Evolutionary conservation across 2,797 vertebrate genomes (phyloP).

Genomic region (Knipowitschia caucasica): DNA sequence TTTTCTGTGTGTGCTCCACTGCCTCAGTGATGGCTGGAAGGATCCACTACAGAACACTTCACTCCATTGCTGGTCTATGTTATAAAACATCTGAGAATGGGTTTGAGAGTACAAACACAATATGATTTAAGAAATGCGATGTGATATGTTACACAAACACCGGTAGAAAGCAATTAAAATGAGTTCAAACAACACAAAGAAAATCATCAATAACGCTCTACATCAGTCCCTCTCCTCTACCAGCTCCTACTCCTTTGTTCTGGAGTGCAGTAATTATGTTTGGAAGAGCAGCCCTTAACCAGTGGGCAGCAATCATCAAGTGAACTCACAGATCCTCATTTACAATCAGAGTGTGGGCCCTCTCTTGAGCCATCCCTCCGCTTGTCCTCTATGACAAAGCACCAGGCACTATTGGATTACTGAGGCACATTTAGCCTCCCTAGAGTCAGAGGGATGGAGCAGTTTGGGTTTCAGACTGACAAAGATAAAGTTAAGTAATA

Average conservation of each 20-base stretch:
- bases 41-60: too few relatives aligned
- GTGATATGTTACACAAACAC: too few relatives aligned
- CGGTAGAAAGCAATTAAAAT: too few relatives aligned
- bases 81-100: too few relatives aligned
- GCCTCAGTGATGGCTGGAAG: too few relatives aligned
- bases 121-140: too few relatives aligned
- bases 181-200: too few relatives aligned
- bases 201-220: background rate
- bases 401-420: conserved; percentile 23
- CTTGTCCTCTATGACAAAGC: conserved; percentile 9
- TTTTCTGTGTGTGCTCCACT: too few relatives aligned
- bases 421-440: conserved; percentile 21
- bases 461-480: background rate
- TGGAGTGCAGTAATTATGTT: background rate
- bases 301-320: conserved; percentile 12
- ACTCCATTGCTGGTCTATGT: too few relatives aligned
- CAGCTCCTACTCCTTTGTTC: too few relatives aligned
- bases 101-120: too few relatives aligned
- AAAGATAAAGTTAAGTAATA: background rate
- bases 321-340: conserved; percentile 29
- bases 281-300: background rate
- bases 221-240: too few relatives aligned
- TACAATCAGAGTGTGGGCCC: conserved; percentile 18
- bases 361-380: conserved; percentile 1
- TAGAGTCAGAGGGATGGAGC: conserved; percentile 5